Evolutionary conservation across 2,888 invertebrate species (phyloP).

Genomic region (Volucella bombylans): DNA sequence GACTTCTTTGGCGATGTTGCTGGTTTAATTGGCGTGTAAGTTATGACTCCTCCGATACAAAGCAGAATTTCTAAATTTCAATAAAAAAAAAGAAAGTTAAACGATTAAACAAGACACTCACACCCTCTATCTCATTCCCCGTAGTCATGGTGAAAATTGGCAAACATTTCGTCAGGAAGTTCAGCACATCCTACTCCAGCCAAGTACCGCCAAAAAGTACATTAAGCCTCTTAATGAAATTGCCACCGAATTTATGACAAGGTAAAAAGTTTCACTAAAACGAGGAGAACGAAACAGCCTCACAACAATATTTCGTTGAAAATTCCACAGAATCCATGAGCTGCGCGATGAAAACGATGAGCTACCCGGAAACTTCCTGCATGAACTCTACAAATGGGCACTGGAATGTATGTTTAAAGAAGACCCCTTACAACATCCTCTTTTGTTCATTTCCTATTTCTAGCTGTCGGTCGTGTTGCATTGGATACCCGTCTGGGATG

Average conservation of each 20-base stretch:
- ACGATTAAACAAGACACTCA: slow-evolving; percentile 3
- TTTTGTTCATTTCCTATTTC: slow-evolving; percentile 76
- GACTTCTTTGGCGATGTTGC: slow-evolving; percentile 89
- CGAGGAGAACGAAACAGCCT: not conserved
- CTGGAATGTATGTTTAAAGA: slow-evolving; percentile 88
- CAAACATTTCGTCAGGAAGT: slow-evolving; percentile 92
- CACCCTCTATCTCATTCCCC: not conserved
- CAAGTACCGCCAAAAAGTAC: slow-evolving; percentile 89
- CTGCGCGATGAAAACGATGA: slow-evolving; percentile 86
- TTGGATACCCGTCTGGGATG: slow-evolving; percentile 91
- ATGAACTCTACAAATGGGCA: slow-evolving; percentile 96
- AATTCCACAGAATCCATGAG: slow-evolving; percentile 84
- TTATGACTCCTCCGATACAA: slow-evolving; percentile 71
- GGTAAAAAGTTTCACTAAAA: slow-evolving; percentile 82
- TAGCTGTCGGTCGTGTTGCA: slow-evolving; percentile 91
- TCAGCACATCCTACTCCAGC: slow-evolving; percentile 91
- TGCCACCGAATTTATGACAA: slow-evolving; percentile 88
- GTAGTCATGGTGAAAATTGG: slow-evolving; percentile 94
- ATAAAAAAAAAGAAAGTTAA: no score
- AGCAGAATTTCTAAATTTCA: no score
- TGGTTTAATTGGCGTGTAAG: slow-evolving; percentile 90
- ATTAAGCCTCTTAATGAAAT: slow-evolving; percentile 89
- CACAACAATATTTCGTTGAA: slow-evolving; percentile 8
- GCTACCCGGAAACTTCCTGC: slow-evolving; percentile 91
- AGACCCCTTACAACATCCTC: slow-evolving; percentile 26